Percentiles rank a stretch among this genome's conserved stretches.
These are phyloP conservation scores for Drosophila paranaensis DNA, from an alignment of 2,888 invertebrate genomes.

Conservation along the genomic window DNA sequence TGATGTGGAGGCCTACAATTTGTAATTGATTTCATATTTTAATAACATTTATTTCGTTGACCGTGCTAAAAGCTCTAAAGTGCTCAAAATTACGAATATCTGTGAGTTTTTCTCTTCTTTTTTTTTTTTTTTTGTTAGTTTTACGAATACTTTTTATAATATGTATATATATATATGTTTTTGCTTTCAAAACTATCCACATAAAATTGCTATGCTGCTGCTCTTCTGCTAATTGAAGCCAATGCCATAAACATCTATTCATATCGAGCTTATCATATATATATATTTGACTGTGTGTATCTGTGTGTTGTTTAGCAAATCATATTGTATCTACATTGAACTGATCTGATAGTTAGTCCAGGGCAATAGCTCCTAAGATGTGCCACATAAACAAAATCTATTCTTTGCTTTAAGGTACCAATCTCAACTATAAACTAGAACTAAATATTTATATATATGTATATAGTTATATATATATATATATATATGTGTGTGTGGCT, in stretches of 20 bases:
- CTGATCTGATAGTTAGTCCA: constrained; percentile 29
- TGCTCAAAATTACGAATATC: constrained; percentile 66
- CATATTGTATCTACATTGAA: constrained; percentile 50
- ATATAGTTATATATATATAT: constrained; percentile 13
- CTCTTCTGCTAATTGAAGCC: constrained; percentile 34
- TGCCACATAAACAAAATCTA: constrained; percentile 17
- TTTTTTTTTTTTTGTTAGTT: not conserved
- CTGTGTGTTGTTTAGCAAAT: constrained; percentile 23
- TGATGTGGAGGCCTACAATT: constrained; percentile 23
- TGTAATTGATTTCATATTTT: constrained; percentile 36
- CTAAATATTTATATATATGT: constrained; percentile 28
- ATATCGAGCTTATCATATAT: constrained; percentile 36
- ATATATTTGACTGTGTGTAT: constrained; percentile 26
- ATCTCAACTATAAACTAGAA: constrained; percentile 30
- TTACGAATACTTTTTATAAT: constrained; percentile 19
- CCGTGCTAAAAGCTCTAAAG: constrained; percentile 76
- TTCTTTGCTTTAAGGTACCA: constrained; percentile 43
- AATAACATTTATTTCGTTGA: constrained; percentile 74
- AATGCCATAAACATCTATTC: constrained; percentile 42
- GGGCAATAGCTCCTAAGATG: constrained; percentile 51
- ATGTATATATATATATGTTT: not conserved
- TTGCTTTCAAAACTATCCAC: constrained; percentile 26
- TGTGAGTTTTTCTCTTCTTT: not conserved
- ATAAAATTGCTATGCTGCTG: constrained; percentile 21
- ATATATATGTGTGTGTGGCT: constrained; percentile 18